phyloP scores from a whole-genome alignment of 1,140 invertebrate genomes.

The Hylyphantes graminicola region DNA sequence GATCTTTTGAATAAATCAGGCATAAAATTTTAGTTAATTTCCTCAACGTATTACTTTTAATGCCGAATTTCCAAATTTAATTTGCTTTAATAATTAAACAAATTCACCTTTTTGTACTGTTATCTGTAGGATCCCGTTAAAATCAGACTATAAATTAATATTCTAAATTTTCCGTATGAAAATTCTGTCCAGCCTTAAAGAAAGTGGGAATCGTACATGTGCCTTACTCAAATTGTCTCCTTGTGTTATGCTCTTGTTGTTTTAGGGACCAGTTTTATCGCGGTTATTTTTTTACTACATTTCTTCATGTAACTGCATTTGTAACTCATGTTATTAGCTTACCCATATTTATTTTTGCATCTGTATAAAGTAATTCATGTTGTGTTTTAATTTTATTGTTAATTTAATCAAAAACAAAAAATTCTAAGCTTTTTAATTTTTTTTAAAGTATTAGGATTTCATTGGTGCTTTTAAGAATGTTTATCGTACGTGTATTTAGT shows the following conservation, averaged over 20 bases:
- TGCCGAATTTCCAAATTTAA: too few relatives aligned
- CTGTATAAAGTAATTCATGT: slow-evolving; percentile 52
- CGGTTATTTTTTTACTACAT: slow-evolving; percentile 27
- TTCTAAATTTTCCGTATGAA: too few relatives aligned
- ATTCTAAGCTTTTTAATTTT: slow-evolving; percentile 43
- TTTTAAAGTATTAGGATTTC: slow-evolving; percentile 49
- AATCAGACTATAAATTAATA: too few relatives aligned
- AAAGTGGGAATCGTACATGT: slow-evolving; percentile 16
- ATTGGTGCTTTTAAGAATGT: slow-evolving; percentile 59
- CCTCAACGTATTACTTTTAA: too few relatives aligned
- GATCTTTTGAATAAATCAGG: too few relatives aligned
- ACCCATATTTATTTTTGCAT: slow-evolving; percentile 57
- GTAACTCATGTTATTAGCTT: slow-evolving; percentile 40
- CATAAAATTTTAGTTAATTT: too few relatives aligned
- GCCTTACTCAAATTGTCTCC: slow-evolving; percentile 34
- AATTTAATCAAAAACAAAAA: slow-evolving; percentile 33
- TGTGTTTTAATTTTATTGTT: slow-evolving; percentile 48
- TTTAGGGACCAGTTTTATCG: slow-evolving; percentile 42
- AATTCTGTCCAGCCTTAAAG: too few relatives aligned
- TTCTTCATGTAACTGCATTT: slow-evolving; percentile 47
- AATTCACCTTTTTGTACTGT: too few relatives aligned
- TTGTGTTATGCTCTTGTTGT: slow-evolving; percentile 17
- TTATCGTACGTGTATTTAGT: slow-evolving; percentile 45
- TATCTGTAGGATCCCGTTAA: too few relatives aligned
- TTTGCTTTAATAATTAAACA: too few relatives aligned